These are phyloP conservation scores for Falcaria lacertinaria DNA, from an alignment of 2,888 invertebrate genomes.

Conservation along the genomic window DNA sequence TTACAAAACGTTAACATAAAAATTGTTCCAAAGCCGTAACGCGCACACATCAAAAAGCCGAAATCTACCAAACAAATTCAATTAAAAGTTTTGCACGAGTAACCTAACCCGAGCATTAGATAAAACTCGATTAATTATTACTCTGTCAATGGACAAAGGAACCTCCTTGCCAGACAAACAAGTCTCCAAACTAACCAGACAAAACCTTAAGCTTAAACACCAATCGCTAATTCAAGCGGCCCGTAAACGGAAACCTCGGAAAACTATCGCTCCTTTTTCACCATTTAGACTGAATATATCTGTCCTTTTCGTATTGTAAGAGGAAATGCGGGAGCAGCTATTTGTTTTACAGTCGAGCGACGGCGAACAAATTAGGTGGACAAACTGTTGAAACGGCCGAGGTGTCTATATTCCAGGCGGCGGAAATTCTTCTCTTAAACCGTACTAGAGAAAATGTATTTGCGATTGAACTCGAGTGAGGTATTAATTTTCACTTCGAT, in stretches of 20 bases:
- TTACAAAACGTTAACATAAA: constrained; percentile 47
- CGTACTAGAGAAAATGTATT: constrained; percentile 54
- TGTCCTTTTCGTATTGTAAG: constrained; percentile 59
- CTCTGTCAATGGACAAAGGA: constrained; percentile 64
- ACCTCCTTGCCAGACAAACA: constrained; percentile 64
- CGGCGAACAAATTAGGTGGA: constrained; percentile 78
- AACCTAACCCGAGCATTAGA: constrained; percentile 65
- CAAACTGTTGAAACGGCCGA: constrained; percentile 76
- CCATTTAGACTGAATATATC: constrained; percentile 51
- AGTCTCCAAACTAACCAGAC: constrained; percentile 61
- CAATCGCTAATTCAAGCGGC: constrained; percentile 65
- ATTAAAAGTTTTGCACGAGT: constrained; percentile 70
- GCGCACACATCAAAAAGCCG: constrained; percentile 59
- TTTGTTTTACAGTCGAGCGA: constrained; percentile 77
- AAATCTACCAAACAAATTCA: constrained; percentile 68
- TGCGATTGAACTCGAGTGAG: constrained; percentile 56
- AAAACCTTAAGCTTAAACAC: constrained; percentile 66
- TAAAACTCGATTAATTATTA: constrained; percentile 73
- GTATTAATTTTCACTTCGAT: constrained; percentile 66
- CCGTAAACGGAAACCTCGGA: constrained; percentile 42
- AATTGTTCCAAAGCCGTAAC: constrained; percentile 50
- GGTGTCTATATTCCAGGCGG: constrained; percentile 73
- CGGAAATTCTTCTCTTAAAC: constrained; percentile 65
- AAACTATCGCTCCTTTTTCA: constrained; percentile 57
- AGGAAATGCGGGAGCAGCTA: constrained; percentile 67